phyloP scores from a whole-genome alignment of 2,797 vertebrate species.

The Prunella strophiata region DNA sequence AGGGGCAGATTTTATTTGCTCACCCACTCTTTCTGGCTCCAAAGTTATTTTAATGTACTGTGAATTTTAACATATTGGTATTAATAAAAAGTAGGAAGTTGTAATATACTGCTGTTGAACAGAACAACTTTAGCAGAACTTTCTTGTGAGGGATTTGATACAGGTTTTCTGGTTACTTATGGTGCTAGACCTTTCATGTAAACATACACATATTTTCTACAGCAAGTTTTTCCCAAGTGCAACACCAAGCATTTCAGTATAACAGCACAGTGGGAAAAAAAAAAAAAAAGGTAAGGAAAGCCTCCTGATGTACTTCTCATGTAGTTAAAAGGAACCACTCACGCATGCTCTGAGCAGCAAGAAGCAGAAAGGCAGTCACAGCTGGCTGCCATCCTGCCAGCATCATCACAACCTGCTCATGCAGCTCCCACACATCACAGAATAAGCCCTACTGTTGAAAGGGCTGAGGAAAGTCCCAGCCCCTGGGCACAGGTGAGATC shows the following conservation, averaged over 20 bases:
- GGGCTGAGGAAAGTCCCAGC: neutral
- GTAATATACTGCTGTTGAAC: neutral
- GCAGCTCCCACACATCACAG: neutral
- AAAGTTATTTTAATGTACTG: neutral
- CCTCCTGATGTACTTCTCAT: neutral
- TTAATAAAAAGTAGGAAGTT: neutral
- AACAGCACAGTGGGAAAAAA: fast-evolving
- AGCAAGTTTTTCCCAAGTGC: neutral
- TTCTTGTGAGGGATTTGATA: neutral
- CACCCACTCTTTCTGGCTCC: neutral
- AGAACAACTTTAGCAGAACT: neutral
- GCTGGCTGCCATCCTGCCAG: slow-evolving; percentile 72
- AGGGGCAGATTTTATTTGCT: neutral
- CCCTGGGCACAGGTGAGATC: neutral
- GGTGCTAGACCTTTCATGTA: neutral
- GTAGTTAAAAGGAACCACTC: neutral
- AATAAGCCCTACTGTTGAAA: neutral
- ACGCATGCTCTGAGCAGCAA: neutral
- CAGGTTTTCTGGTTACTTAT: neutral
- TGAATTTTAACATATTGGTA: neutral
- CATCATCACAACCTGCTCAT: slow-evolving; percentile 46
- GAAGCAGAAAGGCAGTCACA: slow-evolving; percentile 69
- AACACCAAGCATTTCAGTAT: neutral
- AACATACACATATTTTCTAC: neutral
- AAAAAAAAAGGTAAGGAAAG: neutral